phyloP scores from a whole-genome alignment of 2,113 vertebrate genomes.

The Notarius lentiginosus region DNA sequence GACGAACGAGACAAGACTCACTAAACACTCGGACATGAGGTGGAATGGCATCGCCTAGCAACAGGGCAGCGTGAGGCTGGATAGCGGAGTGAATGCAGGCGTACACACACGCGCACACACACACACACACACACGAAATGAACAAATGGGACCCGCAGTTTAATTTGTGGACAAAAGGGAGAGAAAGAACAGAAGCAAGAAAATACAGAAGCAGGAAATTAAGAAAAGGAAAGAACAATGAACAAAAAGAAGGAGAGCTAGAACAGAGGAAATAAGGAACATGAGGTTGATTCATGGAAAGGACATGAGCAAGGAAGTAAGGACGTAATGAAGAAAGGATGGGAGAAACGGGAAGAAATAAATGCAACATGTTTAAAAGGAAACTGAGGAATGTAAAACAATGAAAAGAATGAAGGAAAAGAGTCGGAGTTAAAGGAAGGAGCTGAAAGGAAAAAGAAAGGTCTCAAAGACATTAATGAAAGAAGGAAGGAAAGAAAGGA shows the following conservation, averaged over 20 bases:
- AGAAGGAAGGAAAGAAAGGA: background rate
- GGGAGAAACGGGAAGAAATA: background rate
- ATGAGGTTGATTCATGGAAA: background rate
- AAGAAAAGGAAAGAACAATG: background rate
- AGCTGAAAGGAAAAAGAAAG: background rate
- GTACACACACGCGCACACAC: background rate
- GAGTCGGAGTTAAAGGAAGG: background rate
- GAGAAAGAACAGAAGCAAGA: no score
- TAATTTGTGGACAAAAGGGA: background rate
- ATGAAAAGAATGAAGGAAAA: background rate
- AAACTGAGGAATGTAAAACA: background rate
- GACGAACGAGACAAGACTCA: slow-evolving; percentile 27
- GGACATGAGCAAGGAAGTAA: background rate
- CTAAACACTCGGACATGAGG: slow-evolving; percentile 1
- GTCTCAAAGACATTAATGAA: background rate
- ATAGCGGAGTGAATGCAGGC: background rate
- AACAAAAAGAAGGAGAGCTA: background rate
- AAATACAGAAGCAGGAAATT: background rate
- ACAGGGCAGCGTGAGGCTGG: slow-evolving; percentile 13
- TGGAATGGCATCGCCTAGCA: slow-evolving; percentile 25
- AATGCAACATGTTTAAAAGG: background rate
- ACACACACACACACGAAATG: background rate
- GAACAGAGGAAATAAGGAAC: background rate
- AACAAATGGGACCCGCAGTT: background rate
- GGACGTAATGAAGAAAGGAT: background rate